Conservation (phyloP, 1,140 invertebrate species). For the Dysdera silvatica region DNA sequence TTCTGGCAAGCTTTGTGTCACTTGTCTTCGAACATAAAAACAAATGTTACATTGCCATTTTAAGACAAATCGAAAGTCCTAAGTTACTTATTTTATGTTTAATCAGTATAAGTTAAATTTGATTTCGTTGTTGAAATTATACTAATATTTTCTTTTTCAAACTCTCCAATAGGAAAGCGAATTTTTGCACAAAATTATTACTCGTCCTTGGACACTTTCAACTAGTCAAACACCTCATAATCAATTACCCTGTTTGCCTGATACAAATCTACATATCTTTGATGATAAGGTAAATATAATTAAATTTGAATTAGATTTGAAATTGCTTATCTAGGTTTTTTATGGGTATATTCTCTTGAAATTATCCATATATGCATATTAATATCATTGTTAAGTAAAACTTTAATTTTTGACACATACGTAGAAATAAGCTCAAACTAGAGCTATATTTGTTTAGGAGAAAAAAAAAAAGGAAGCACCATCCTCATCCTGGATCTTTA, state of each 20-base stretch:
- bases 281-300: slow-evolving; percentile 39
- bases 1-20: too few species aligned
- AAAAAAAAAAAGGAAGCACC: too few species aligned
- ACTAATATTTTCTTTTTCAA: background rate
- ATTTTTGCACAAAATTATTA: slow-evolving; percentile 47
- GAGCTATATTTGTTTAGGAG: too few species aligned
- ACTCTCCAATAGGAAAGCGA: slow-evolving; percentile 42
- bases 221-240: slow-evolving; percentile 52
- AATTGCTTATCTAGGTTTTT: background rate
- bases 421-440: too few species aligned
- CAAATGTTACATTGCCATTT: too few species aligned
- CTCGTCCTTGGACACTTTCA: slow-evolving; percentile 49
- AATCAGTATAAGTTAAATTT: background rate
- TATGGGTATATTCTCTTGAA: too few species aligned
- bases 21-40: too few species aligned
- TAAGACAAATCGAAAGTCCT: background rate
- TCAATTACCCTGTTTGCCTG: slow-evolving; percentile 46
- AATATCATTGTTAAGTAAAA: too few species aligned
- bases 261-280: slow-evolving; percentile 45
- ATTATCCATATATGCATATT: too few species aligned
- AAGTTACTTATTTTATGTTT: background rate
- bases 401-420: too few species aligned
- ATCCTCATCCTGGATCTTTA: too few species aligned
- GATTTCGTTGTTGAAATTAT: background rate
- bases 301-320: background rate